phyloP scores from a whole-genome alignment of 1,140 invertebrate species.

The Pseudomyrmex dendroicus region DNA sequence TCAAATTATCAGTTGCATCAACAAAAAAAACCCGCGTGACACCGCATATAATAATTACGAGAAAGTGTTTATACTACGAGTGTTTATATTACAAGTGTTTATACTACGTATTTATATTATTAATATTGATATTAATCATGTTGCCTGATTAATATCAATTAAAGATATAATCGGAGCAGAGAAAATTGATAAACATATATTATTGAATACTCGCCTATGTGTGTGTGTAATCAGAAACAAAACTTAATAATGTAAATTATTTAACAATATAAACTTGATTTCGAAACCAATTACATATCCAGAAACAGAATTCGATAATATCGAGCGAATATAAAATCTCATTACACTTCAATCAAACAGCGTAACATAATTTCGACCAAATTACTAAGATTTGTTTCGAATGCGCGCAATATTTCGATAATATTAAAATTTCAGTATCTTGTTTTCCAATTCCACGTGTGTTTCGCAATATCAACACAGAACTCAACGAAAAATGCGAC shows the following conservation, averaged over 20 bases:
- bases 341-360: not conserved
- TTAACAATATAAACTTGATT: not conserved
- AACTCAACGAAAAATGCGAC: not conserved
- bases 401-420: too few species aligned
- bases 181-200: too few species aligned
- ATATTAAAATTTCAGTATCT: not conserved
- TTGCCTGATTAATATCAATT: too few species aligned
- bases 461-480: not conserved
- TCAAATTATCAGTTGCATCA: not conserved
- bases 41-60: not conserved
- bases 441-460: not conserved
- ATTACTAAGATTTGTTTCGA: not conserved
- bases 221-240: too few species aligned
- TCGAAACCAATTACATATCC: not conserved
- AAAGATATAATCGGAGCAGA: too few species aligned
- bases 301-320: not conserved
- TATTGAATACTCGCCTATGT: too few species aligned
- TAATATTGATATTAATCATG: too few species aligned
- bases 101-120: not conserved
- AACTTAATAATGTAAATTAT: not conserved
- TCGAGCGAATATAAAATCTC: not conserved
- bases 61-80: too few species aligned
- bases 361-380: not conserved
- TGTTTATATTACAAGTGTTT: too few species aligned
- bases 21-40: not conserved